These are phyloP conservation scores for Charaxes varanes DNA, from an alignment of 1,140 invertebrate genomes.

Conservation along the genomic window DNA sequence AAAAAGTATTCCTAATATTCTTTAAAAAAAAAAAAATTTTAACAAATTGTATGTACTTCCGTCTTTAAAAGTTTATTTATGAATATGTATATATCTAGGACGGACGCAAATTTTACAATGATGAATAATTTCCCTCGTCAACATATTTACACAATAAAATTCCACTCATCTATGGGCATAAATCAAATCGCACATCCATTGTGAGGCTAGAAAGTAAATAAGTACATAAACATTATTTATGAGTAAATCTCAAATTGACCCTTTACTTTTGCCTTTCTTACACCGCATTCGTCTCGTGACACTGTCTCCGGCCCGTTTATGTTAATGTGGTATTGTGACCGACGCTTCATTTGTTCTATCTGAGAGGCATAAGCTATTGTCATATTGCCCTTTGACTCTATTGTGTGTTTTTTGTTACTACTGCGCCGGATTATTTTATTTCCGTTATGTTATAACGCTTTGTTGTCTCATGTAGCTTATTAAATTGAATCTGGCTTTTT, in stretches of 20 bases:
- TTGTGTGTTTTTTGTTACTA: conserved; percentile 67
- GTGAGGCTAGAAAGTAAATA: conserved; percentile 31
- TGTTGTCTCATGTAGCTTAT: conserved; percentile 49
- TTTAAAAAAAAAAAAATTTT: no score
- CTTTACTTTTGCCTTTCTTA: conserved; percentile 34
- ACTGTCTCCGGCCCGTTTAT: conserved; percentile 47
- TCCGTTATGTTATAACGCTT: conserved; percentile 58
- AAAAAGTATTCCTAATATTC: no score
- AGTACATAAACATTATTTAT: conserved; percentile 34
- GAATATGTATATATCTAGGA: no score
- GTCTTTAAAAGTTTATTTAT: no score
- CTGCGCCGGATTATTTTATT: conserved; percentile 63
- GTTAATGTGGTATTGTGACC: conserved; percentile 61
- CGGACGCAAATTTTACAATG: no score
- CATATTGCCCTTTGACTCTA: conserved; percentile 67
- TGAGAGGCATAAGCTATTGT: conserved; percentile 42
- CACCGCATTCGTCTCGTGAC: conserved; percentile 19
- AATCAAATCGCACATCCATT: conserved; percentile 15
- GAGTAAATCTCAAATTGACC: conserved; percentile 42
- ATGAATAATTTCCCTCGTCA: conserved; percentile 1
- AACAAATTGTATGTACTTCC: no score
- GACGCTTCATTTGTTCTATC: conserved; percentile 61
- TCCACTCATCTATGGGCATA: conserved; percentile 1
- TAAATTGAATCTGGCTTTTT: conserved; percentile 28
- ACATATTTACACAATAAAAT: conserved; percentile 1